Evolutionary conservation across 1,140 invertebrate genomes (phyloP).

Genomic region (Branchinecta lynchi): DNA sequence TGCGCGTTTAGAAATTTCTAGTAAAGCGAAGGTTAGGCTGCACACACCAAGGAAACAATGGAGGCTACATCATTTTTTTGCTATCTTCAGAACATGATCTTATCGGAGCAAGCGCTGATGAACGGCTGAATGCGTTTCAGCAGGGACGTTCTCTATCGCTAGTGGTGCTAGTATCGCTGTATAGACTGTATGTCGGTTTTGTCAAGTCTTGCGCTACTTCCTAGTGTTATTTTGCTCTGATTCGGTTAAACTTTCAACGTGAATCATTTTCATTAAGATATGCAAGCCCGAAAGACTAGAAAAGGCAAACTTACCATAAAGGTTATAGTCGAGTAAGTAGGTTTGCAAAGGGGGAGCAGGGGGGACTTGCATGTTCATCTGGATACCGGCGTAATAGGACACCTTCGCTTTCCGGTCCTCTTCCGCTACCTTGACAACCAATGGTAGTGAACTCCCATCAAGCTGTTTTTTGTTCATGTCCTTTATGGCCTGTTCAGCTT

Average conservation of each 20-base stretch:
- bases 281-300: not conserved
- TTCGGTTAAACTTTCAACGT: not conserved
- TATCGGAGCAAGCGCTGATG: too few species aligned
- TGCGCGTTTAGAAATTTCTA: too few species aligned
- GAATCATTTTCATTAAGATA: not conserved
- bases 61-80: too few species aligned
- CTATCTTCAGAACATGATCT: too few species aligned
- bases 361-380: not conserved
- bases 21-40: too few species aligned
- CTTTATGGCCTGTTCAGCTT: conserved; percentile 35
- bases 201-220: too few species aligned
- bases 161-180: not conserved
- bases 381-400: conserved; percentile 24
- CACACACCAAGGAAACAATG: too few species aligned
- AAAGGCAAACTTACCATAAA: not conserved
- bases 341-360: not conserved
- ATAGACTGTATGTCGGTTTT: not conserved
- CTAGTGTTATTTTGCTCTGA: not conserved
- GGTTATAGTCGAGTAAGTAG: not conserved
- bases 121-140: too few species aligned
- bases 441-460: conserved; percentile 31
- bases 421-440: conserved; percentile 38
- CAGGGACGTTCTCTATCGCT: too few species aligned
- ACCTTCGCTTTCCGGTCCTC: conserved; percentile 33
- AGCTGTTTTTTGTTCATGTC: conserved; percentile 33